Evolutionary conservation across 2,113 vertebrate species (phyloP).

Genomic region (Aphyosemion australe): DNA sequence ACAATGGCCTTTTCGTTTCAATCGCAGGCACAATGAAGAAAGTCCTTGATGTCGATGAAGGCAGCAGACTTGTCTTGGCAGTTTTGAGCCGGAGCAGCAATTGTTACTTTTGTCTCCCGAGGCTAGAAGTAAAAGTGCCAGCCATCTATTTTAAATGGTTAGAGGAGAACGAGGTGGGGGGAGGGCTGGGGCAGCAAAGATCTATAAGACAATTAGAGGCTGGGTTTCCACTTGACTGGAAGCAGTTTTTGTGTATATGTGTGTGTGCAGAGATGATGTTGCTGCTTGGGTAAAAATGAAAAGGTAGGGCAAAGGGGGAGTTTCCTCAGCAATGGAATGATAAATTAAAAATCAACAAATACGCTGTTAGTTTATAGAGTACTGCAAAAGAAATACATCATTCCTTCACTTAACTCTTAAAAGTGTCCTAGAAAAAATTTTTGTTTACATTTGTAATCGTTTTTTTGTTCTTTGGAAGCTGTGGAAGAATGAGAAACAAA

Average conservation of each 20-base stretch:
- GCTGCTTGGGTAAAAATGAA: conserved; percentile 18
- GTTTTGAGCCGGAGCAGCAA: conserved; percentile 40
- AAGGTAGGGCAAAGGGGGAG: not conserved
- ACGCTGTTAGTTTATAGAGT: no score
- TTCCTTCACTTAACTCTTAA: no score
- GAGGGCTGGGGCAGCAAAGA: conserved; percentile 30
- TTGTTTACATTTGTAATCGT: no score
- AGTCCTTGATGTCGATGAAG: conserved; percentile 17
- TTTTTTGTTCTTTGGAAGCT: no score
- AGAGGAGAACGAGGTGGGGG: conserved; percentile 31
- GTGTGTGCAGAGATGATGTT: conserved; percentile 11
- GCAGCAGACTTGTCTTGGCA: conserved; percentile 17
- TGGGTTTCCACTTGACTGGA: conserved; percentile 53
- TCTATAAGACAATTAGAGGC: conserved; percentile 63
- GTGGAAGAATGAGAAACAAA: no score
- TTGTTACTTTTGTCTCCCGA: conserved; percentile 42
- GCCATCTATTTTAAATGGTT: conserved; percentile 59
- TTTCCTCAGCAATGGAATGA: conserved; percentile 14
- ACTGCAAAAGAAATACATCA: no score
- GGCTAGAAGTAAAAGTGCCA: conserved; percentile 45
- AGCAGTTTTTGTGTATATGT: conserved; percentile 31
- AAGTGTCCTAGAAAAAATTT: no score
- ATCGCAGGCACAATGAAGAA: conserved; percentile 27
- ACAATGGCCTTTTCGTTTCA: conserved; percentile 22
- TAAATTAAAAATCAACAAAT: no score